Evolutionary conservation across 2,113 vertebrate species (phyloP), one percentile per base, ranked within the genome.

Genomic region (Stegostoma tigrinum): DNA sequence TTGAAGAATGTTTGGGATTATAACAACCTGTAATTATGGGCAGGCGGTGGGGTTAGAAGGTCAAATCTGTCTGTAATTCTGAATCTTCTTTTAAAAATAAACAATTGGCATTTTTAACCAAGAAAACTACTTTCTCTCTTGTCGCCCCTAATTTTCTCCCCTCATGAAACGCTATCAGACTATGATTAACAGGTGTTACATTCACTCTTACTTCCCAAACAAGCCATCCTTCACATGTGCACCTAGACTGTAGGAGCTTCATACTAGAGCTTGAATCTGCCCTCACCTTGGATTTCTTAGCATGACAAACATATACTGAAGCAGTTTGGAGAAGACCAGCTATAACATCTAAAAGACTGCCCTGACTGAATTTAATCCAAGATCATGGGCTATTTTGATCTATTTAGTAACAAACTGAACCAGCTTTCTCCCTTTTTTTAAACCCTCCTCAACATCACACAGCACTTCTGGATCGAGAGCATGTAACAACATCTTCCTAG

Each of bases 11-110:
- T 67, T 93, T 38, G n/a, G n/a, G 89, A 66, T 38, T 93, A 38
- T 38, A 42, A 38, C 89, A 91, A 64, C 89, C 55, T 91, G 64
- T 93, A 38, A 93, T 93, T 93, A 93, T 66, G 89, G 61, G 64
- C 61, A 93, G 89, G 89, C 89, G n/a, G 17, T 93, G 34, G 64
- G 61, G 89, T 93, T 93, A 93, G 34, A 93, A 67, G 89, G 89
- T 93, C 61, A 66, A 93, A 93, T 66, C 34, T 66, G 61, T 93
- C 89, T 93, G 34, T 66, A 93, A 93, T n/a, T 19, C 87, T 66
- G 89, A 93, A 91, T n/a, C 21, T 66, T 66, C 55, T 66, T 93
- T 66, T n/a, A 2, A 67, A 66, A 67, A n/a, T n/a, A 55, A 34
- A 30, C 52, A 61, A 30, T 61, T 52, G 14, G 52, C 52, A 90